A percentile compares a stretch with the other conserved stretches of the same genome.
Conservation (phyloP, 2,797 vertebrate species). For the Xiphorhynchus erythropygius region DNA sequence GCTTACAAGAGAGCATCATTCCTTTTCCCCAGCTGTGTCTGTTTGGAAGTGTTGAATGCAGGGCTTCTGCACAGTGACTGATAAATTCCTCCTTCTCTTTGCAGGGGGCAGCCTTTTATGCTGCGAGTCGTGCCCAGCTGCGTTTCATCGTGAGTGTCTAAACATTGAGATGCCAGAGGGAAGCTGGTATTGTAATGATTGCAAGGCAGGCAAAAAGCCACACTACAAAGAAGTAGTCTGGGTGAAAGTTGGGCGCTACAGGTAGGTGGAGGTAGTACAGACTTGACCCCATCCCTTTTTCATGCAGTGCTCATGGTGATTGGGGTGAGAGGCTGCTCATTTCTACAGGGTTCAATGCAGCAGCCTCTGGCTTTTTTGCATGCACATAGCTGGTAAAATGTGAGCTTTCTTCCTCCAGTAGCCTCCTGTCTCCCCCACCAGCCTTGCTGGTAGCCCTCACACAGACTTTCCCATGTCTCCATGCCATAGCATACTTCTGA, state of each 20-base stretch:
- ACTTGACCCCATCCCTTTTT: neutral
- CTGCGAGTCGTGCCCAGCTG: conserved; percentile 96
- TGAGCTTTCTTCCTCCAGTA: neutral
- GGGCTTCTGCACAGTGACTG: neutral
- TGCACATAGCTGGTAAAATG: neutral
- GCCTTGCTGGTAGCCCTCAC: neutral
- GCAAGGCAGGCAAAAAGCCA: conserved; percentile 94
- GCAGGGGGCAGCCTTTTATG: conserved; percentile 96
- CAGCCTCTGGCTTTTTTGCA: neutral
- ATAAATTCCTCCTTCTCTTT: neutral
- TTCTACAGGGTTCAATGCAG: neutral
- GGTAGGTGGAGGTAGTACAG: conserved; percentile 80
- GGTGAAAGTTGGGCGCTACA: conserved; percentile 97
- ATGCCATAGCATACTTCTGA: neutral
- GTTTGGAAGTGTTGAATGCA: neutral
- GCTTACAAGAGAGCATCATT: neutral
- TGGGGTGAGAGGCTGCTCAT: conserved; percentile 13
- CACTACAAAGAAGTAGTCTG: conserved; percentile 96
- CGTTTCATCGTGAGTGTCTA: conserved; percentile 96
- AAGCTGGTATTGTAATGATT: conserved; percentile 99
- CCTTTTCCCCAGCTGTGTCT: neutral
- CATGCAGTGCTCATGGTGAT: neutral
- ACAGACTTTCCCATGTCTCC: neutral
- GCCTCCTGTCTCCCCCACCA: neutral
- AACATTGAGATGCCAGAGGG: conserved; percentile 98